Percentiles rank a stretch among this genome's conserved stretches.
Evolutionary conservation across 2,888 invertebrate species (phyloP).

Genomic region (Spilosoma lubricipeda): DNA sequence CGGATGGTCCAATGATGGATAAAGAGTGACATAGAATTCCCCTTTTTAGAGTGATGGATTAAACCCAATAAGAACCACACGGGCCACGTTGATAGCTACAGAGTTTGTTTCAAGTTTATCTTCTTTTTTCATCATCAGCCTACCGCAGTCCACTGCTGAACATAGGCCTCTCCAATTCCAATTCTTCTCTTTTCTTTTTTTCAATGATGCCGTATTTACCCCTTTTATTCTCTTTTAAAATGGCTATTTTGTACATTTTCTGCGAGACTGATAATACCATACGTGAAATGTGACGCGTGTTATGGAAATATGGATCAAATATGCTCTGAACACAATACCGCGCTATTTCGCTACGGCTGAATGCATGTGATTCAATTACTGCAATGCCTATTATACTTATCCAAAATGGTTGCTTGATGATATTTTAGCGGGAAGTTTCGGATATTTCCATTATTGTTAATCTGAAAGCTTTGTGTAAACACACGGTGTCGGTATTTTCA

Average conservation of each 20-base stretch:
- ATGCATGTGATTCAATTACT: constrained; percentile 9
- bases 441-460: not conserved
- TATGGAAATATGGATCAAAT: constrained; percentile 2
- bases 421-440: not conserved
- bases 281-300: not conserved
- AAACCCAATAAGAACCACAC: too few species aligned
- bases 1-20: too few species aligned
- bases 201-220: too few species aligned
- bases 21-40: too few species aligned
- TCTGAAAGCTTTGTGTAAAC: not conserved
- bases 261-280: not conserved
- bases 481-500: not conserved
- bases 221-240: not conserved
- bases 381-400: constrained; percentile 2
- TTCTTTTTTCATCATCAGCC: too few species aligned
- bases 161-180: too few species aligned
- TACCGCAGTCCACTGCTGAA: too few species aligned
- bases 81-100: too few species aligned
- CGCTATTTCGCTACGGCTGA: not conserved
- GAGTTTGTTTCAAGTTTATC: too few species aligned
- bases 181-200: too few species aligned
- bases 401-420: not conserved
- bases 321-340: not conserved
- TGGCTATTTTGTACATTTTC: not conserved
- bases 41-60: too few species aligned